phyloP scores from a whole-genome alignment of 2,888 invertebrate genomes.

The Dicranocentrus wangi region DNA sequence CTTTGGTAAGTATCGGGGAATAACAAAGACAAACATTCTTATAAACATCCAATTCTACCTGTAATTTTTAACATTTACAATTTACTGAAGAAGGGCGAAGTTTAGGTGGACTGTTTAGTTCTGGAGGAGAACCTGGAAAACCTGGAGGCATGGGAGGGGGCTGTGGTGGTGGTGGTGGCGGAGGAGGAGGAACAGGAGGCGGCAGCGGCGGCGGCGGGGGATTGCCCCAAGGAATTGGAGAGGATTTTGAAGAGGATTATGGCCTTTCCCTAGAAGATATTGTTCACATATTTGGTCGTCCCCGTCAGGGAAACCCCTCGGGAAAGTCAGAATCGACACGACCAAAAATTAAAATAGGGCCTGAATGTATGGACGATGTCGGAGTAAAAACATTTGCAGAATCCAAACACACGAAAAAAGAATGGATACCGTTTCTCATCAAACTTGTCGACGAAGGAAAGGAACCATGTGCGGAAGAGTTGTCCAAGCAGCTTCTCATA shows the following conservation, averaged over 20 bases:
- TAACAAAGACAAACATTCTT: neutral
- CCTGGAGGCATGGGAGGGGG: conserved; percentile 13
- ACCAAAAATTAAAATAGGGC: neutral
- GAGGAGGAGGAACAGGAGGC: conserved; percentile 2
- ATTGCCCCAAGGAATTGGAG: conserved; percentile 7
- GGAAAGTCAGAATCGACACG: neutral
- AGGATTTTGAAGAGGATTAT: neutral
- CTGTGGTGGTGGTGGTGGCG: neutral
- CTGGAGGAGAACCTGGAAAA: conserved; percentile 13
- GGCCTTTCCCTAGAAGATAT: neutral
- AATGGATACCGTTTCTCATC: conserved; percentile 37
- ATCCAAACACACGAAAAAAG: neutral
- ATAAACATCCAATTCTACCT: neutral
- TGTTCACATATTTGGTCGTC: neutral
- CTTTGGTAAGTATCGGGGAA: neutral
- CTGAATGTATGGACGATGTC: conserved; percentile 10
- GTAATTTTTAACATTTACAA: neutral
- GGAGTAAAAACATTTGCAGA: conserved; percentile 26
- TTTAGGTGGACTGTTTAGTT: neutral
- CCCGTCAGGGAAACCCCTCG: neutral
- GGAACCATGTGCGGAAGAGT: conserved; percentile 36
- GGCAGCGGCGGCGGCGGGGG: conserved; percentile 9
- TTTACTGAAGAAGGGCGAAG: neutral
- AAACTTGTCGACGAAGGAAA: conserved; percentile 42
- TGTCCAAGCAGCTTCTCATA: conserved; percentile 44